phyloP scores from a whole-genome alignment of 2,797 vertebrate genomes.

The Chelon auratus region DNA sequence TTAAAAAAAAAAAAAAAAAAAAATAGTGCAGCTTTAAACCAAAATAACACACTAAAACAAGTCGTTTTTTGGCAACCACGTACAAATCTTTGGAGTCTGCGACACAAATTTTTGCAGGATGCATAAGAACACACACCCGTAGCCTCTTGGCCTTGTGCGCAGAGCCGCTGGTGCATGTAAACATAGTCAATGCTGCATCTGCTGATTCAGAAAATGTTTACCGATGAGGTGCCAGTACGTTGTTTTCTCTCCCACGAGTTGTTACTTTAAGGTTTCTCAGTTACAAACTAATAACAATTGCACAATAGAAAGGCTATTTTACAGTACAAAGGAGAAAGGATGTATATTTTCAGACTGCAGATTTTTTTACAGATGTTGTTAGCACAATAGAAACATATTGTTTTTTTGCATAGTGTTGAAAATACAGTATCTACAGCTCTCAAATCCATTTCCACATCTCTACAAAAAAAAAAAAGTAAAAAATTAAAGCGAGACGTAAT shows the following conservation, averaged over 20 bases:
- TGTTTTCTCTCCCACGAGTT: slow-evolving; percentile 63
- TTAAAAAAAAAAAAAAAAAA: background rate
- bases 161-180: slow-evolving; percentile 52
- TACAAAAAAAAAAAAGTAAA: background rate
- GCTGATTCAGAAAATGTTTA: slow-evolving; percentile 52
- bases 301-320: slow-evolving; percentile 85
- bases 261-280: slow-evolving; percentile 74
- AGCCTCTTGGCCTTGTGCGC: slow-evolving; percentile 38
- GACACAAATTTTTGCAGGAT: background rate
- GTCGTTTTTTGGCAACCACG: background rate
- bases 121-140: background rate
- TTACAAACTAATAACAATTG: slow-evolving; percentile 72
- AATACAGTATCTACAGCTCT: slow-evolving; percentile 45
- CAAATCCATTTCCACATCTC: slow-evolving; percentile 47
- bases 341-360: slow-evolving; percentile 87
- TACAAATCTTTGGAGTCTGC: background rate
- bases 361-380: slow-evolving; percentile 82
- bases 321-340: slow-evolving; percentile 82
- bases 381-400: slow-evolving; percentile 74
- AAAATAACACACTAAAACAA: background rate
- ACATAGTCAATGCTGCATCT: slow-evolving; percentile 37
- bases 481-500: slow-evolving; percentile 45
- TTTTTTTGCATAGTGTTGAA: slow-evolving; percentile 63
- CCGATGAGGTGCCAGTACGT: slow-evolving; percentile 55
- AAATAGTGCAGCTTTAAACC: slow-evolving; percentile 10